These are phyloP conservation scores for Glossophaga mutica DNA, from an alignment of 2,797 vertebrate species.

Conservation along the genomic window DNA sequence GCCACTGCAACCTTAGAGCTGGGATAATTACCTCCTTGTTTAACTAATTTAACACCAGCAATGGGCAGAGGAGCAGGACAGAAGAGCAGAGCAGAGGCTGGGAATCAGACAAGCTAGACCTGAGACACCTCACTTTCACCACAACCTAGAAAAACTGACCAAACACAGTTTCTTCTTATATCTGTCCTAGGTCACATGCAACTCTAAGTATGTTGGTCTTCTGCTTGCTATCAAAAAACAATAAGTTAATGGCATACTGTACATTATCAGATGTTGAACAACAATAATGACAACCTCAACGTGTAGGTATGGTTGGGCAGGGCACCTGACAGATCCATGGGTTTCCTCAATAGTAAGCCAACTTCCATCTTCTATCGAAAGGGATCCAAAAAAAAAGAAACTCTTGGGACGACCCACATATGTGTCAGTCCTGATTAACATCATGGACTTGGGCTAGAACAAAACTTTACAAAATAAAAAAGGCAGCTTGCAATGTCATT, in stretches of 20 bases:
- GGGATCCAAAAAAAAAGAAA: background rate
- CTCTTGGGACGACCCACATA: background rate
- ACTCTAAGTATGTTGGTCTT: background rate
- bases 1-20: background rate
- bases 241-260: background rate
- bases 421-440: background rate
- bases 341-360: background rate
- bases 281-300: background rate
- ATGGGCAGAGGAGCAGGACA: rapidly evolving
- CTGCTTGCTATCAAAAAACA: background rate
- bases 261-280: background rate
- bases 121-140: background rate
- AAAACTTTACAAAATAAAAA: background rate
- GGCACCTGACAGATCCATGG: no score
- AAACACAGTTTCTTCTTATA: background rate
- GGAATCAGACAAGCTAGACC: background rate
- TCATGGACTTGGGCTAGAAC: background rate
- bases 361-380: background rate
- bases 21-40: background rate
- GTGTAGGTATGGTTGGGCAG: background rate
- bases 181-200: background rate
- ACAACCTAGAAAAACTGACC: background rate
- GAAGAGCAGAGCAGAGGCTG: background rate
- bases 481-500: background rate
- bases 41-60: background rate